Base-by-base conservation (phyloP, 2,888 invertebrate species). In the Athalia rosae region DNA sequence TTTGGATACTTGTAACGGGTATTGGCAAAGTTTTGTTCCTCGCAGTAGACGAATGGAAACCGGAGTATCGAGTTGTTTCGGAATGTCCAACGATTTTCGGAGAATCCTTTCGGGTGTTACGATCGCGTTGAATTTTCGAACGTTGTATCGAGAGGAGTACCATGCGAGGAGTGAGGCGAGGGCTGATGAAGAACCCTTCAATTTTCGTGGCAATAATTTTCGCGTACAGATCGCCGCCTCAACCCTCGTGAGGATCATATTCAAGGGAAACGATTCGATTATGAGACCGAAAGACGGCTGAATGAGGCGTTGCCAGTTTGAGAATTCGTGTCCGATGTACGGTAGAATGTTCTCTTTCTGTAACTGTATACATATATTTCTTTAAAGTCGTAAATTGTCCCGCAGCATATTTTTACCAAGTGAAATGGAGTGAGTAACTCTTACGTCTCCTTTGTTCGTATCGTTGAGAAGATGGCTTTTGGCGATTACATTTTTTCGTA, bases 191-290 rank as follows among this genome's bases (percentile, higher is more conserved):
- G 58, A 62, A 45, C 63, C 63, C 47, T 64, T 47, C 45, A 64
- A 64, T 64, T 64, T 45, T 63, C 45, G 6, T 6, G 63, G 63
- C 63, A 64, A 64, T 64, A 64, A 43, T 28, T 67, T 48, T 50
- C 50, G 28, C 50, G 48, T 66, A 67, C 50, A 48, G 15, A 67
- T 67, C 13, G 66, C 28, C 66, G 66, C 67, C 50, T 11, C 45
- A 28, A n/a, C n/a, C n/a, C n/a, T n/a, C 47, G 63, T 63, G 45
- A 43, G 47, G 63, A 6, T 47, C n/a, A 62, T 62, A 11, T 28
- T 43, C 9, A 13, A 28, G 5, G 8, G 47, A 64, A 45, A 15
- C 3, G n/a, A 48, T 64, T 64, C 64, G 45, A 64, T 64, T 64
- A n/a, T 64, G 48, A 64, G 48, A 64, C 15, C 13, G 15, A 62